phyloP scores from a whole-genome alignment of 2,113 vertebrate species.

The Oenanthe melanoleuca region DNA sequence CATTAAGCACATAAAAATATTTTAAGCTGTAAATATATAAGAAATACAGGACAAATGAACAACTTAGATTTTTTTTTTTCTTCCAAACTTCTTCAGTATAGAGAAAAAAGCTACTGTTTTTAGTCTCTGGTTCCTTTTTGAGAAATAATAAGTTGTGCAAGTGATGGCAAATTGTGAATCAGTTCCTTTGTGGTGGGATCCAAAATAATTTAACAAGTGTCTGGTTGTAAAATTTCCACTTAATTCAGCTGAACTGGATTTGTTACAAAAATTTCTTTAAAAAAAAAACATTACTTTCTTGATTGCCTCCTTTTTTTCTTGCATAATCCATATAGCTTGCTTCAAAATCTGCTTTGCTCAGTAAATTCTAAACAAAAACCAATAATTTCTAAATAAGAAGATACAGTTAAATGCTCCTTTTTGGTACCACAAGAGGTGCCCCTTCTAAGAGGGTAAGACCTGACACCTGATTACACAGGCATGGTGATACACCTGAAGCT shows the following conservation, averaged over 20 bases:
- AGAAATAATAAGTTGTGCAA: background rate
- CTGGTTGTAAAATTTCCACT: background rate
- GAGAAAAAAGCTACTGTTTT: background rate
- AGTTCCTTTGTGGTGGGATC: background rate
- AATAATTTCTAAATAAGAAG: background rate
- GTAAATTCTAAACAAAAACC: background rate
- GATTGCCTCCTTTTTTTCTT: background rate
- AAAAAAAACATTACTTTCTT: background rate
- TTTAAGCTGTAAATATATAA: background rate
- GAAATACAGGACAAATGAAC: background rate
- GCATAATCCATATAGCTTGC: background rate
- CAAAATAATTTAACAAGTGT: background rate
- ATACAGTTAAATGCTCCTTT: background rate
- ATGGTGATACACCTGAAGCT: background rate
- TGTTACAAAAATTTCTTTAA: background rate
- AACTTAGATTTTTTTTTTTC: background rate
- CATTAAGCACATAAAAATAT: background rate
- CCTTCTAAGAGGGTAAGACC: background rate
- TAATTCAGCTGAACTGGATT: background rate
- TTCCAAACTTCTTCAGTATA: background rate
- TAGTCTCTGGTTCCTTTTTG: background rate
- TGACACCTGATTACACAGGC: background rate
- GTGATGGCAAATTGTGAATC: background rate
- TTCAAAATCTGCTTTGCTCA: background rate
- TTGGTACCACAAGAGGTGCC: background rate